Conservation (phyloP, 2,113 vertebrate species). For the Xiphophorus couchianus region DNA sequence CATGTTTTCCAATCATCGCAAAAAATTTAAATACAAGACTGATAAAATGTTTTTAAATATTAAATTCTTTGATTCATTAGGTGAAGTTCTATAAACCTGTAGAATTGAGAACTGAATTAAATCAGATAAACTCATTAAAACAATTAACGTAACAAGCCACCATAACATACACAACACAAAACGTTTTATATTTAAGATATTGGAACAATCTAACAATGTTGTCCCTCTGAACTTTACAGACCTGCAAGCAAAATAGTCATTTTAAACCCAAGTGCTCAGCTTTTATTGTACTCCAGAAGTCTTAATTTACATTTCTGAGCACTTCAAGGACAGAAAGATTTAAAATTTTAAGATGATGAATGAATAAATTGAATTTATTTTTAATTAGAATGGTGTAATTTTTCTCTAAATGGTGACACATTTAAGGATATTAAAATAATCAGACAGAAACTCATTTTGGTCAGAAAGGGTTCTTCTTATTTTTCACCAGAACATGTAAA, state of each 20-base stretch:
- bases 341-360: not conserved
- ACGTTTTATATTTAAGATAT: not conserved
- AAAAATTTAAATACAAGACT: no score
- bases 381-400: not conserved
- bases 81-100: not conserved
- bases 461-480: not conserved
- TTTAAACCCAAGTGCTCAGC: no score
- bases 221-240: no score
- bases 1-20: not conserved
- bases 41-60: not conserved
- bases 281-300: no score
- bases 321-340: not conserved
- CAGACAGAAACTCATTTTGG: not conserved
- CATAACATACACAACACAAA: not conserved
- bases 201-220: not conserved
- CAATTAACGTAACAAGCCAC: no score
- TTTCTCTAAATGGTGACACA: not conserved
- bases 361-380: not conserved
- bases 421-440: not conserved
- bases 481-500: constrained; percentile 6
- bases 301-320: not conserved
- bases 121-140: not conserved
- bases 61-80: not conserved
- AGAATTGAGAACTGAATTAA: not conserved
- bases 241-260: no score